Evolutionary conservation across 2,797 vertebrate species (phyloP).

Genomic region (Artibeus lituratus): DNA sequence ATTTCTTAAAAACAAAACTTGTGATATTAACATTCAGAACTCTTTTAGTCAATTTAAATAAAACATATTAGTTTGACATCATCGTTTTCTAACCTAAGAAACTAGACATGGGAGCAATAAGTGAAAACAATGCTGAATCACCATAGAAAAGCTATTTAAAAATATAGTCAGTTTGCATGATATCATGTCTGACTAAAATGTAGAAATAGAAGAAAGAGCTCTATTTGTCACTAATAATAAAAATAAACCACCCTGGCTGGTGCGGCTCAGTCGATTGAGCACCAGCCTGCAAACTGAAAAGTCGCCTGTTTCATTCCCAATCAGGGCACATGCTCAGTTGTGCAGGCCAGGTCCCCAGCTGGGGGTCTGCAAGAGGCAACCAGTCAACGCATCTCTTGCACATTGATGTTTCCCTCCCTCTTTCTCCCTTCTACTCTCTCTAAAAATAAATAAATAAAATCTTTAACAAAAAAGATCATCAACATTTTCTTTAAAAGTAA

Average conservation of each 20-base stretch:
- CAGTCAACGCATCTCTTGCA: no score
- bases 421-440: no score
- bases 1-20: slow-evolving; percentile 35
- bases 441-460: no score
- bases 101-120: background rate
- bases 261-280: no score
- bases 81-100: background rate
- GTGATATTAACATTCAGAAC: background rate
- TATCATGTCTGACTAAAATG: slow-evolving; percentile 60
- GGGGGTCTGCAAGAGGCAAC: no score
- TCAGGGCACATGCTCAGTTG: no score
- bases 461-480: no score
- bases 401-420: no score
- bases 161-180: slow-evolving; percentile 22
- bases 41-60: background rate
- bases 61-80: slow-evolving; percentile 15
- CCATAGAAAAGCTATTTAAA: slow-evolving; percentile 16
- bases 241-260: background rate
- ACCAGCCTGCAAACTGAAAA: no score
- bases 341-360: no score
- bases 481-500: background rate
- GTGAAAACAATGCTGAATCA: slow-evolving; percentile 45
- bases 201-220: background rate
- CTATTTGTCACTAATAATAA: slow-evolving; percentile 42
- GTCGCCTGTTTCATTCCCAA: no score